Percentiles rank a stretch among this genome's conserved stretches.
Conservation (phyloP, 2,888 invertebrate species). For the Fragum whitleyi region DNA sequence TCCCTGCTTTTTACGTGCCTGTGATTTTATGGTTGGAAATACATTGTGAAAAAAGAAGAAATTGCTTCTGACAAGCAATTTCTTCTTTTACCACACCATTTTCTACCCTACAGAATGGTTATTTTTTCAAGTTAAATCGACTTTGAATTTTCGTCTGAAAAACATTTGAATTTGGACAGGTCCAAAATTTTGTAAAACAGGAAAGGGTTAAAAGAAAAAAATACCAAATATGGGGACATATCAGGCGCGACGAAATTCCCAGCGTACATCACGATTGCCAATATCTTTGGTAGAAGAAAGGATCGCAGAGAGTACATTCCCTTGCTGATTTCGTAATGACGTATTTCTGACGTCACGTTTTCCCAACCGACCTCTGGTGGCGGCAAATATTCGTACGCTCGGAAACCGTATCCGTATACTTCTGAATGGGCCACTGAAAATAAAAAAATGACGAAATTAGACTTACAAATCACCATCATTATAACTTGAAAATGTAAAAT, state of each 20-base stretch:
- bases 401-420: conserved; percentile 80
- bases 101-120: no score
- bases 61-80: no score
- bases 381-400: conserved; percentile 79
- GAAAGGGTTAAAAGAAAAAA: no score
- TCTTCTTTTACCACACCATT: no score
- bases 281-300: conserved; percentile 74
- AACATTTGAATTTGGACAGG: no score
- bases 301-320: conserved; percentile 80
- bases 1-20: no score
- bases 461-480: no score
- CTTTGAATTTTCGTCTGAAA: no score
- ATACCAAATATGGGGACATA: conserved; percentile 75
- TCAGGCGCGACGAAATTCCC: conserved; percentile 47
- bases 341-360: conserved; percentile 31
- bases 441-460: background rate
- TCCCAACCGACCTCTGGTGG: conserved; percentile 49
- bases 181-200: no score
- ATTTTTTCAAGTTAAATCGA: no score
- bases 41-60: no score
- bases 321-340: conserved; percentile 66
- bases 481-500: background rate
- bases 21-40: no score
- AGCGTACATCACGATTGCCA: conserved; percentile 62
- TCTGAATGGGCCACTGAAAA: conserved; percentile 79